Conservation (phyloP, 1,140 invertebrate species). For the Diachasmimorpha longicaudata region DNA sequence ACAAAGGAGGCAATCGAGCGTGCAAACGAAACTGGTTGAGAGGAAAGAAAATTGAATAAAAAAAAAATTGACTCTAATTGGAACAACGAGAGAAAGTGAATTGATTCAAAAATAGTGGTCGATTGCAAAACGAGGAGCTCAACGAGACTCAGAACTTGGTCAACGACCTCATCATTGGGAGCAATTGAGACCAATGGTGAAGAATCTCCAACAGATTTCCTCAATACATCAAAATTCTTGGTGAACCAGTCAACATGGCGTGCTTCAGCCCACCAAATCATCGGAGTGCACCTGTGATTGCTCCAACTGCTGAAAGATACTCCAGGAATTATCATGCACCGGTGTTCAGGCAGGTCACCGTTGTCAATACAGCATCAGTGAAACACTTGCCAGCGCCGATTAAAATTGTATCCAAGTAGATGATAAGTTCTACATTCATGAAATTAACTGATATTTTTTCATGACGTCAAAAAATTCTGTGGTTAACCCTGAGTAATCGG, state of each 20-base stretch:
- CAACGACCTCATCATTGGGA: neutral
- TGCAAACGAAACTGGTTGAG: neutral
- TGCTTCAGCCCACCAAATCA: slow-evolving; percentile 48
- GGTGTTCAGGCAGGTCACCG: slow-evolving; percentile 51
- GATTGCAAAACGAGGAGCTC: neutral
- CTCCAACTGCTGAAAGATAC: slow-evolving; percentile 45
- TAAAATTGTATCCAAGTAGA: slow-evolving; percentile 40
- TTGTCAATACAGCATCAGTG: slow-evolving; percentile 51
- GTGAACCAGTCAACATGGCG: slow-evolving; percentile 36
- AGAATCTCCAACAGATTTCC: neutral
- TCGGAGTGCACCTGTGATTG: slow-evolving; percentile 37
- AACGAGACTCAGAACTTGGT: slow-evolving; percentile 13
- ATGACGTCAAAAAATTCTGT: too few relatives aligned
- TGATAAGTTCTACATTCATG: neutral
- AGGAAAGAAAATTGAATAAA: neutral
- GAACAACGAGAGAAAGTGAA: slow-evolving; percentile 15
- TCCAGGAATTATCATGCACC: slow-evolving; percentile 53
- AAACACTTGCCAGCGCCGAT: slow-evolving; percentile 53
- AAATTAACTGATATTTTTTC: too few relatives aligned
- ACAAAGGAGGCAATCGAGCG: slow-evolving; percentile 40
- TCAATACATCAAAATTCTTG: neutral
- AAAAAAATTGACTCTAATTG: neutral
- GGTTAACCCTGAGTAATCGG: too few relatives aligned
- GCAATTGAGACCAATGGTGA: slow-evolving; percentile 38
- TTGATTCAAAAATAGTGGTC: neutral